A percentile compares a stretch with the other conserved stretches of the same genome.
Conservation (phyloP, 2,888 invertebrate genomes). For the Sinotaia quadrata region DNA sequence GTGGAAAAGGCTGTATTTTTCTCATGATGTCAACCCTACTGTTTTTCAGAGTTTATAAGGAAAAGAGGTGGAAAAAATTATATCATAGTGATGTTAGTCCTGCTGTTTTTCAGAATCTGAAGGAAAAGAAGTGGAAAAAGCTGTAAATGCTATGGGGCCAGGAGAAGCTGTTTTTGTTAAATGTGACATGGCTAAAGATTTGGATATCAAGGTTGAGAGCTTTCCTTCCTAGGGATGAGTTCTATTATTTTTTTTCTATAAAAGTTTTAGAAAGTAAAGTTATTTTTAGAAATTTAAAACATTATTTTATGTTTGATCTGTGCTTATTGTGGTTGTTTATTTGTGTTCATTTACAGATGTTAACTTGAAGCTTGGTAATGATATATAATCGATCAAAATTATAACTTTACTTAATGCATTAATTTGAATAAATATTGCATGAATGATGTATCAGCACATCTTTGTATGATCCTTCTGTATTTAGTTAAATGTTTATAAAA, state of each 20-base stretch:
- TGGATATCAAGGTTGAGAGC: slow-evolving; percentile 60
- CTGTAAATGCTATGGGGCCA: slow-evolving; percentile 60
- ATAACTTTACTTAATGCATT: too few species aligned
- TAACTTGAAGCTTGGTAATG: too few species aligned
- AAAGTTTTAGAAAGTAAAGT: background rate
- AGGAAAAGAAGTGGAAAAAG: slow-evolving; percentile 56
- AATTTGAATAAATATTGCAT: too few species aligned
- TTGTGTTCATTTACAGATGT: too few species aligned
- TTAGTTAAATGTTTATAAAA: background rate
- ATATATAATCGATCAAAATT: too few species aligned
- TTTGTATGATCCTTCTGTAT: too few species aligned
- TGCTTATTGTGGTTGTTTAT: too few species aligned
- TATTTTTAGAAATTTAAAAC: background rate
- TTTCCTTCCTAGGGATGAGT: background rate
- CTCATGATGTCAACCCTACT: too few species aligned
- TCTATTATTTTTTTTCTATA: background rate
- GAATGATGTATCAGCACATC: too few species aligned
- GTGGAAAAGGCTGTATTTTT: too few species aligned
- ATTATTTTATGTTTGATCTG: background rate
- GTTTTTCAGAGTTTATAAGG: too few species aligned
- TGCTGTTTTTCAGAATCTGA: slow-evolving; percentile 48
- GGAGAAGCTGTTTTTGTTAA: slow-evolving; percentile 60
- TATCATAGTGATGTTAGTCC: background rate
- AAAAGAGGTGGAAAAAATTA: too few species aligned
- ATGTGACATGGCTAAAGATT: slow-evolving; percentile 67